These are phyloP conservation scores for Branchinecta lindahli DNA, from an alignment of 1,140 invertebrate genomes.

Conservation along the genomic window DNA sequence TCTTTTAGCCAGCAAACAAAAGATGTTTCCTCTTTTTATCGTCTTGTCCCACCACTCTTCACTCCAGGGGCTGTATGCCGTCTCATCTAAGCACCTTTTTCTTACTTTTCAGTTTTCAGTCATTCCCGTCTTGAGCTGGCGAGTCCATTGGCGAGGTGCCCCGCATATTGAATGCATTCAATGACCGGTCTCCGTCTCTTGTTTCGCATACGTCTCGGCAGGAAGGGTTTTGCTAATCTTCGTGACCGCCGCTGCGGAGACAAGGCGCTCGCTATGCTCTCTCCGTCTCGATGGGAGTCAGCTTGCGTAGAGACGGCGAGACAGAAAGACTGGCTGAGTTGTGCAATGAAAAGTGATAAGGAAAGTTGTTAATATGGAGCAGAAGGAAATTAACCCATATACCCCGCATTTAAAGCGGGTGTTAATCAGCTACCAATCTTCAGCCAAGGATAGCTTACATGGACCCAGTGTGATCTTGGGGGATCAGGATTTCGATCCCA, in stretches of 20 bases:
- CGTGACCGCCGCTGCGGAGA: not conserved
- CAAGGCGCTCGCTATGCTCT: not conserved
- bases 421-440: conserved; percentile 79
- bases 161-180: too few relatives aligned
- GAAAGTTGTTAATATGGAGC: not conserved
- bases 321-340: conserved; percentile 9
- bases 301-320: conserved; percentile 12
- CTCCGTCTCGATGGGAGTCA: conserved; percentile 13
- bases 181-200: too few relatives aligned
- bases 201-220: not conserved
- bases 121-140: too few relatives aligned
- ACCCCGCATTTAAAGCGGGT: conserved; percentile 75
- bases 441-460: conserved; percentile 74
- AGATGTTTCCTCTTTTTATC: too few relatives aligned
- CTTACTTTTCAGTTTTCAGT: too few relatives aligned
- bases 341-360: not conserved
- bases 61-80: too few relatives aligned
- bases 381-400: conserved; percentile 18
- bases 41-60: too few relatives aligned
- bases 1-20: too few relatives aligned
- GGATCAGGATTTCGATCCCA: conserved; percentile 20
- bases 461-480: conserved; percentile 55
- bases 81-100: too few relatives aligned
- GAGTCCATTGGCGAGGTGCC: too few relatives aligned
- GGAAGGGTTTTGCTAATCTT: conserved; percentile 6